Conservation (phyloP, 1,140 invertebrate species). For the Drusus annulatus region DNA sequence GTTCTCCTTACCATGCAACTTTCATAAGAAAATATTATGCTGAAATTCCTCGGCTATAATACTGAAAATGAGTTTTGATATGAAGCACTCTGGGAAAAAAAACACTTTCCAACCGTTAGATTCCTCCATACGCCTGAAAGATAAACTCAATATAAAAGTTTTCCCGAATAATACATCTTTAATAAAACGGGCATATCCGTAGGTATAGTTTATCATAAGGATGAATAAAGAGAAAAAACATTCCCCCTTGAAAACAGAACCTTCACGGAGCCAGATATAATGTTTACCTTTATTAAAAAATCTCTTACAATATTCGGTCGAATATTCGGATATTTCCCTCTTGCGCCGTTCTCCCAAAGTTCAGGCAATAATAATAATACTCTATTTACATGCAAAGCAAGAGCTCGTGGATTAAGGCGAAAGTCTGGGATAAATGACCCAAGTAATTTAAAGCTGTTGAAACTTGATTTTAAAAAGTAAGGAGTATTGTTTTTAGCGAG, state of each 20-base stretch:
- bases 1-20: no score
- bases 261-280: slow-evolving; percentile 19
- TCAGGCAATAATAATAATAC: slow-evolving; percentile 34
- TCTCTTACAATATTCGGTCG: slow-evolving; percentile 30
- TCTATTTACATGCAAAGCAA: slow-evolving; percentile 44
- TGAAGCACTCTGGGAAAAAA: background rate
- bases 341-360: slow-evolving; percentile 8
- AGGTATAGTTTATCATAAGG: slow-evolving; percentile 34
- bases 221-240: slow-evolving; percentile 33
- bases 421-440: slow-evolving; percentile 43
- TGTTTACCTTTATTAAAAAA: slow-evolving; percentile 40
- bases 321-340: slow-evolving; percentile 30
- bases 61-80: background rate
- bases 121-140: slow-evolving; percentile 5
- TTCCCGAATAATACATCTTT: slow-evolving; percentile 19
- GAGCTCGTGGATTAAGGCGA: slow-evolving; percentile 31
- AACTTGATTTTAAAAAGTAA: slow-evolving; percentile 41
- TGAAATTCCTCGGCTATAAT: background rate
- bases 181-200: slow-evolving; percentile 24
- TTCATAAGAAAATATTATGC: background rate
- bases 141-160: slow-evolving; percentile 41
- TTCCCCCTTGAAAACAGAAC: background rate
- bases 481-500: slow-evolving; percentile 36
- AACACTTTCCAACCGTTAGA: background rate
- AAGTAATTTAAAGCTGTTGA: slow-evolving; percentile 42